Evolutionary conservation across 1,140 invertebrate species (phyloP), one percentile per base, ranked within the genome.

Genomic region (Neelides sp.): DNA sequence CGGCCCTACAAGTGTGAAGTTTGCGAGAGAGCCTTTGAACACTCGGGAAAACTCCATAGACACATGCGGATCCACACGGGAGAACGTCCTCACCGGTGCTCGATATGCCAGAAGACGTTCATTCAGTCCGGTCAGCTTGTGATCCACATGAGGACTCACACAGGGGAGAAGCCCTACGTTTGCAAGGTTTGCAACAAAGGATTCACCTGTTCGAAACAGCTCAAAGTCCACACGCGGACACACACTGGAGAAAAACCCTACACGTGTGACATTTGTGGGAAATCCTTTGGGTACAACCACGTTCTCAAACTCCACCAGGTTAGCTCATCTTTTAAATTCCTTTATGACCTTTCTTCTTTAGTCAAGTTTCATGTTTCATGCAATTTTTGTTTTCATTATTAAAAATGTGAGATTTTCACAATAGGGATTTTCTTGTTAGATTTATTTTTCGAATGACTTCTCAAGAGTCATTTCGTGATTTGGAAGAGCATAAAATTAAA

Each of bases 101-200:
- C 79, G 20, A 76, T 82, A 23, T 94, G 90, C 62, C 83, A 80
- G 3, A 80, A 83, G 65, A 88, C 85, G 0, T 91, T 90, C 64
- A 89, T 90, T 23, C 85, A 89, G 63, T 85, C 82, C 30, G 85
- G 91, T 46, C 74, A 79, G 51, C 68, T 79, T 1, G 71, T 76
- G 30, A 77, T 73, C 24, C 85, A 89, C 61, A 72, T 75, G 37
- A 70, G 83, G 10, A 83, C 80, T 12, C 72, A 97, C 66, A 96
- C 91, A 0, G 86, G 87, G 1, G 85, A 90, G 69, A 90, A 90
- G 65, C 87, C 86, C 0, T 92, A 89, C 63, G 82, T 88, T 12
- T 95, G 90, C 64, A 81, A 84, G 53, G 59, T 65, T 17, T 66
- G 65, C 52, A 62, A 57, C 24, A 66, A 66, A 37, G 85, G 85